Percentiles rank a stretch among this genome's conserved stretches.
phyloP scores from a whole-genome alignment of 2,888 invertebrate genomes.

The Alcis repandata region DNA sequence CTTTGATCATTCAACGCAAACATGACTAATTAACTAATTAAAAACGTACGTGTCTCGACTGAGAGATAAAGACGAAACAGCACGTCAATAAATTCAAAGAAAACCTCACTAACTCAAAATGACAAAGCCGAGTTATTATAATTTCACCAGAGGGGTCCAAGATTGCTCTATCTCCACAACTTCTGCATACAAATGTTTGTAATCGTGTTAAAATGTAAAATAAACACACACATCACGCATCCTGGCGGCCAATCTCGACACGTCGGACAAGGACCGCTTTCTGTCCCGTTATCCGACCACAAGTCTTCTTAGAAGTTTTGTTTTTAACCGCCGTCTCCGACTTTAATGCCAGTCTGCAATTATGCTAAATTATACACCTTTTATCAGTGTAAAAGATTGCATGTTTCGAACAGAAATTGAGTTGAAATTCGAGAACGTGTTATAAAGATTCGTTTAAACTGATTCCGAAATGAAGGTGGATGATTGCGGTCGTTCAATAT shows the following conservation, averaged over 20 bases:
- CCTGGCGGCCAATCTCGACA: constrained; percentile 12
- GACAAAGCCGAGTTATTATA: constrained; percentile 28
- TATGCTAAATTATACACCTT: constrained; percentile 56
- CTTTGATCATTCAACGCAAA: constrained; percentile 6
- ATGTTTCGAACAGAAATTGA: constrained; percentile 35
- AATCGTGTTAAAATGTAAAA: constrained; percentile 59
- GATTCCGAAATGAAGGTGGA: constrained; percentile 8
- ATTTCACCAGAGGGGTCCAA: constrained; percentile 37
- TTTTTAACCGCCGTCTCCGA: constrained; percentile 55
- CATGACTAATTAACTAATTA: constrained; percentile 12
- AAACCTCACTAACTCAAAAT: constrained; percentile 25
- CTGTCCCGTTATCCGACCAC: constrained; percentile 43
- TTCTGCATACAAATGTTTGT: constrained; percentile 49
- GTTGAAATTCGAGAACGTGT: constrained; percentile 22
- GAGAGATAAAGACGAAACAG: background rate
- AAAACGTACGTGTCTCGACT: constrained; percentile 12
- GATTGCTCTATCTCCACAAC: constrained; percentile 38
- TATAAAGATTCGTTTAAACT: constrained; percentile 10
- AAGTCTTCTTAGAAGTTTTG: constrained; percentile 70
- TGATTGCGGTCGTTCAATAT: constrained; percentile 1
- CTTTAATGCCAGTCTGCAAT: constrained; percentile 57
- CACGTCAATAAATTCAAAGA: constrained; percentile 15
- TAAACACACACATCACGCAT: constrained; percentile 57
- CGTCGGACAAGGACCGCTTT: constrained; percentile 30
- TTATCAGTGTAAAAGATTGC: constrained; percentile 47